A percentile compares a stretch with the other conserved stretches of the same genome.
Conservation (phyloP, 2,888 invertebrate genomes). For the Polia nebulosa region DNA sequence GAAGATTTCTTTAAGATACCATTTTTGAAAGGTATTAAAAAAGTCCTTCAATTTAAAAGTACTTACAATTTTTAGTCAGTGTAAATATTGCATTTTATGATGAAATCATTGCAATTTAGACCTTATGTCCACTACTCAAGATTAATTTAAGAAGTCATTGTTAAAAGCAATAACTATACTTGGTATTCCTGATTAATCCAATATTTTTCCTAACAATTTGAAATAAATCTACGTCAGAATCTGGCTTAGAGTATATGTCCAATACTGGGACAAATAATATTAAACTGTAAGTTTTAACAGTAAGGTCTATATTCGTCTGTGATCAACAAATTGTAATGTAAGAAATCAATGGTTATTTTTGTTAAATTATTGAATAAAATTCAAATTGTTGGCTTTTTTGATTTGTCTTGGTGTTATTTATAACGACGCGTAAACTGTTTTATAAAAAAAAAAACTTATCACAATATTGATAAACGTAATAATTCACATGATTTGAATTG, state of each 20-base stretch:
- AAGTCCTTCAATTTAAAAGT: too few species aligned
- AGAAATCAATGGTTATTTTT: constrained; percentile 50
- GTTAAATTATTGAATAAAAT: constrained; percentile 59
- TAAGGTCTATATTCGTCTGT: constrained; percentile 67
- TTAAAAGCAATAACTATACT: not conserved
- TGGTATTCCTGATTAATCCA: not conserved
- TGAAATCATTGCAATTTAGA: not conserved
- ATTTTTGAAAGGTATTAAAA: too few species aligned
- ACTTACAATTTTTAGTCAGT: not conserved
- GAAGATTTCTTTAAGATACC: too few species aligned
- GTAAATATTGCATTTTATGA: not conserved
- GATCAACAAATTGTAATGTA: constrained; percentile 61
- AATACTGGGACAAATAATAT: constrained; percentile 46
- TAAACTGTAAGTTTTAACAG: constrained; percentile 50
- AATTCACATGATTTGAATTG: constrained; percentile 3
- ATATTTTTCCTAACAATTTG: constrained; percentile 23
- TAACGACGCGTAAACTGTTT: constrained; percentile 1
- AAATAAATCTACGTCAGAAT: constrained; percentile 6
- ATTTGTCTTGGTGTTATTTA: constrained; percentile 29
- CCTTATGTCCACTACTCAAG: not conserved
- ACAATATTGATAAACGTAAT: not conserved
- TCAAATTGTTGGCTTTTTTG: constrained; percentile 36
- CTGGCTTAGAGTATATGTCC: constrained; percentile 28
- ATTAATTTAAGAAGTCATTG: not conserved
- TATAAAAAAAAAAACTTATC: not conserved